Conservation (phyloP, 2,797 vertebrate genomes). For the Gymnopithys bicolor region DNA sequence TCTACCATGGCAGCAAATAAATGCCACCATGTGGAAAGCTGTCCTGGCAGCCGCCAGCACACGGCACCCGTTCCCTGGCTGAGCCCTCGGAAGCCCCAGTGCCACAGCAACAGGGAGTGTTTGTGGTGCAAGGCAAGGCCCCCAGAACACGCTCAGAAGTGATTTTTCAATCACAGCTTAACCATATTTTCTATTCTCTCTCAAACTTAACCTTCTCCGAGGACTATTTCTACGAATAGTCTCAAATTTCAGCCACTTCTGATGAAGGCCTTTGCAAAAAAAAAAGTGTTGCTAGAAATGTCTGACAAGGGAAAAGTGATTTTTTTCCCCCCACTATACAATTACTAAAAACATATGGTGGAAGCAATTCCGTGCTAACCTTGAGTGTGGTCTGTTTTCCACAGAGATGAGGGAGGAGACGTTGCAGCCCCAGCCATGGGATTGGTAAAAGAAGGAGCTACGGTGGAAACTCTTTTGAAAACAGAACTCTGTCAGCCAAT, state of each 20-base stretch:
- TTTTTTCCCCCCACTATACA: not conserved
- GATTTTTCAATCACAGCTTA: not conserved
- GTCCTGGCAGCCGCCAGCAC: not conserved
- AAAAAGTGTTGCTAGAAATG: conserved; percentile 55
- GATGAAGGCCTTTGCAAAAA: conserved; percentile 24
- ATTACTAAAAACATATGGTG: conserved; percentile 60
- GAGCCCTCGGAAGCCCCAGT: not conserved
- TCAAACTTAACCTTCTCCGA: not conserved
- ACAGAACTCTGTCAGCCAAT: conserved; percentile 32
- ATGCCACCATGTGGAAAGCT: not conserved
- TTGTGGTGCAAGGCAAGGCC: not conserved
- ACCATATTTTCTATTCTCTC: not conserved
- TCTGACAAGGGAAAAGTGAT: conserved; percentile 61
- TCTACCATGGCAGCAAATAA: not conserved
- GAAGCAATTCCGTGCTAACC: conserved; percentile 12
- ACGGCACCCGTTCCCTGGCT: not conserved
- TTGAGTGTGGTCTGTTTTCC: conserved; percentile 21
- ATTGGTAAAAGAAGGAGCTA: conserved; percentile 26
- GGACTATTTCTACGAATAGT: conserved; percentile 4
- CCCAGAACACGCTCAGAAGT: not conserved
- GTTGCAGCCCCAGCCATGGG: not conserved
- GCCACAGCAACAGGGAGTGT: not conserved
- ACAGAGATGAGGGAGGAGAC: not conserved
- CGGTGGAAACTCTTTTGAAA: conserved; percentile 21
- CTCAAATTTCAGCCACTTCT: conserved; percentile 54